phyloP scores from a whole-genome alignment of 2,113 vertebrate genomes.

The Vidua macroura region DNA sequence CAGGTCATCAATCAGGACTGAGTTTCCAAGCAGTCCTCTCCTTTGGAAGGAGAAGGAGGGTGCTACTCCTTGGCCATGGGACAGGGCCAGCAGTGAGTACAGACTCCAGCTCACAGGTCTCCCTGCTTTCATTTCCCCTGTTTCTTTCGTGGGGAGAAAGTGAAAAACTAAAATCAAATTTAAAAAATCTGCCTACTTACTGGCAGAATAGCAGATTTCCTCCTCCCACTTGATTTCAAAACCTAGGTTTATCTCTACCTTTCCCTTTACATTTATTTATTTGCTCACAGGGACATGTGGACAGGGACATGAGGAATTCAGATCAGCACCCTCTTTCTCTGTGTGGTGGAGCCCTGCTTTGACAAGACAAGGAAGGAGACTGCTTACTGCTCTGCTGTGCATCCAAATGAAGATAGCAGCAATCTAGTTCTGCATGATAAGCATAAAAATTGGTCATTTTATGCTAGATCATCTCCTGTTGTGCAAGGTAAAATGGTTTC shows the following conservation, averaged over 20 bases:
- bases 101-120: not conserved
- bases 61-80: not conserved
- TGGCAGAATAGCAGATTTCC: not conserved
- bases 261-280: not conserved
- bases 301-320: not conserved
- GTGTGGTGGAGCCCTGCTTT: not conserved
- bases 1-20: not conserved
- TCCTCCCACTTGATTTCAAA: not conserved
- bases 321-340: not conserved
- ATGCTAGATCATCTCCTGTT: conserved; percentile 17
- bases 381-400: not conserved
- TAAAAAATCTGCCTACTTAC: accelerated
- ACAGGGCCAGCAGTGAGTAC: not conserved
- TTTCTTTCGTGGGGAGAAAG: not conserved
- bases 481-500: conserved; percentile 29
- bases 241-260: not conserved
- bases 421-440: conserved; percentile 34
- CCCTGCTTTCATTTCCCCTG: not conserved
- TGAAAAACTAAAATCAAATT: not conserved
- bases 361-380: not conserved
- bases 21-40: not conserved
- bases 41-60: not conserved
- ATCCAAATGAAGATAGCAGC: not conserved
- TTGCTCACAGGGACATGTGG: not conserved
- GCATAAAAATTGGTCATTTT: conserved; percentile 33